Percentiles rank a stretch among this genome's conserved stretches.
These are phyloP conservation scores for Patiria miniata DNA, from an alignment of 35 echinoderm and acorn worm genomes.

Conservation along the genomic window DNA sequence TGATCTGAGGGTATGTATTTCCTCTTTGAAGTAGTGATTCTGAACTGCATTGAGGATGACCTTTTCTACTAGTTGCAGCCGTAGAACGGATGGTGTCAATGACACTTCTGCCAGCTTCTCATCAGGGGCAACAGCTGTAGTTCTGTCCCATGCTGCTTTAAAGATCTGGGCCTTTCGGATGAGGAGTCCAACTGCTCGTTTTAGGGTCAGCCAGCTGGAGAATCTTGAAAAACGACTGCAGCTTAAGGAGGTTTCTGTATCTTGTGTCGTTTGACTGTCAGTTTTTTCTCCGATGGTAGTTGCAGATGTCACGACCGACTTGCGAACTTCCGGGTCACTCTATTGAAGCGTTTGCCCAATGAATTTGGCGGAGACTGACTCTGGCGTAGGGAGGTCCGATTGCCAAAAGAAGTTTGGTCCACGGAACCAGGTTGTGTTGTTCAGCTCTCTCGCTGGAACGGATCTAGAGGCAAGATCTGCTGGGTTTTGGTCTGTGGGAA, in stretches of 20 bases:
- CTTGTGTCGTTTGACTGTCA: neutral
- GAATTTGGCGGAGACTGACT: neutral
- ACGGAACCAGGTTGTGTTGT: slow-evolving; percentile 13
- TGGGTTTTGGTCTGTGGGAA: slow-evolving; percentile 37
- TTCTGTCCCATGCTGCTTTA: too few relatives aligned
- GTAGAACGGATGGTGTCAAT: too few relatives aligned
- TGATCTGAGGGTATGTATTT: neutral
- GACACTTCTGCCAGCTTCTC: too few relatives aligned
- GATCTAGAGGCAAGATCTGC: slow-evolving; percentile 23
- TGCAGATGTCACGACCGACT: neutral
- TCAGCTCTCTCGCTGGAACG: slow-evolving; percentile 8
- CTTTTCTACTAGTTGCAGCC: slow-evolving; percentile 20
- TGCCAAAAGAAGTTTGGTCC: slow-evolving; percentile 65
- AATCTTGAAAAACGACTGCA: slow-evolving; percentile 28
- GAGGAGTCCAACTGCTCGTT: neutral
- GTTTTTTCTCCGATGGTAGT: neutral
- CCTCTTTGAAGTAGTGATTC: slow-evolving; percentile 32
- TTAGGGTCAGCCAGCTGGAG: slow-evolving; percentile 12
- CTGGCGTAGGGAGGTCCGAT: neutral
- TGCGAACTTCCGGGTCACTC: slow-evolving; percentile 47
- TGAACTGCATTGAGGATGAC: slow-evolving; percentile 35
- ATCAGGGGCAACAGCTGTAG: too few relatives aligned
- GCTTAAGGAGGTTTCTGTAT: neutral
- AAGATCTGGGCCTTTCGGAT: too few relatives aligned
- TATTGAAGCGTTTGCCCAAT: neutral